Evolutionary conservation across 1,140 invertebrate species (phyloP).

Genomic region (Dendroctonus valens): DNA sequence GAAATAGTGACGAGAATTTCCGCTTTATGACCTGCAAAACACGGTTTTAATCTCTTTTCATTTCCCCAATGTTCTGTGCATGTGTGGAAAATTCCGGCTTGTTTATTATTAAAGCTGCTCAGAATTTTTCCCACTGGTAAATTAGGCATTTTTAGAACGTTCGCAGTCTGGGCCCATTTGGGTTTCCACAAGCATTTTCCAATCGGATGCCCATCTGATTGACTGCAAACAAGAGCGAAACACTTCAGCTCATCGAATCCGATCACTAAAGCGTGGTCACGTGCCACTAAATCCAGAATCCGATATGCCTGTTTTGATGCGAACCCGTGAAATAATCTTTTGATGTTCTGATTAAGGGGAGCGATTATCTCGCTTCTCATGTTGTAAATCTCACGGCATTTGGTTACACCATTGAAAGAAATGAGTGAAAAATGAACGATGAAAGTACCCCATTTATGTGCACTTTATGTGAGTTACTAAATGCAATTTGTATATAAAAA

Average conservation of each 20-base stretch:
- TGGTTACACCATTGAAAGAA: not conserved
- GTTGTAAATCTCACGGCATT: slow-evolving; percentile 4
- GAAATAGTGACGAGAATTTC: slow-evolving; percentile 46
- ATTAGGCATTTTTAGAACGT: not conserved
- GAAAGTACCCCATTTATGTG: too few species aligned
- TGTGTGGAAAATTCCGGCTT: not conserved
- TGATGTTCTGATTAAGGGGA: slow-evolving; percentile 13
- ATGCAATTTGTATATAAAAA: too few species aligned
- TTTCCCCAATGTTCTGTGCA: slow-evolving; percentile 21
- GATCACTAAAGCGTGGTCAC: slow-evolving; percentile 29
- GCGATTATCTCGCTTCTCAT: slow-evolving; percentile 12
- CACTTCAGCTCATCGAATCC: not conserved
- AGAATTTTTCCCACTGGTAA: not conserved
- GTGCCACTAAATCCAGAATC: slow-evolving; percentile 30
- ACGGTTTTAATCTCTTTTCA: slow-evolving; percentile 35
- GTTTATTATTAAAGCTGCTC: not conserved
- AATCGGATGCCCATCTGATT: not conserved
- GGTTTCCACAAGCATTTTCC: not conserved
- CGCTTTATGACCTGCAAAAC: slow-evolving; percentile 34
- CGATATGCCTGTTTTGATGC: slow-evolving; percentile 31
- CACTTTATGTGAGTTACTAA: too few species aligned
- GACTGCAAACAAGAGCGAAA: slow-evolving; percentile 5
- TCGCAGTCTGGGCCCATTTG: not conserved
- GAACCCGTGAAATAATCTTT: slow-evolving; percentile 32
- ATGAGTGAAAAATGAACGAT: too few species aligned